phyloP scores from a whole-genome alignment of 2,797 vertebrate genomes.

The Hypotaenidia philippensis region DNA sequence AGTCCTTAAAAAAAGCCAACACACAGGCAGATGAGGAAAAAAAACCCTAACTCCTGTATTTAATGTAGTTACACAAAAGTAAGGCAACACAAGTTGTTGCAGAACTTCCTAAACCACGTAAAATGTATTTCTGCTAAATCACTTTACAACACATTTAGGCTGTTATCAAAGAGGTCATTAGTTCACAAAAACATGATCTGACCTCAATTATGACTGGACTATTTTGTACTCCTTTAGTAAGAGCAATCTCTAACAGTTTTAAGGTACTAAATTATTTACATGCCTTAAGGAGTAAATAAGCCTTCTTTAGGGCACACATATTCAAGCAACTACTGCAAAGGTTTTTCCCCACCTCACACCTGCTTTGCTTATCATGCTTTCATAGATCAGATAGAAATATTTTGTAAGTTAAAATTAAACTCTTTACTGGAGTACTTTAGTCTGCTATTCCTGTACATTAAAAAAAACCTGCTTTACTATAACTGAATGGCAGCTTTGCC shows the following conservation, averaged over 20 bases:
- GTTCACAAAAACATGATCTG: not conserved
- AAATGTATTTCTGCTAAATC: not conserved
- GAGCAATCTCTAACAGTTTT: not conserved
- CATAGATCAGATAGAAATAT: not conserved
- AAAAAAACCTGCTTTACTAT: not conserved
- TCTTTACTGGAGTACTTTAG: not conserved
- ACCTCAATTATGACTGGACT: not conserved
- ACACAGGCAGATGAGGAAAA: not conserved
- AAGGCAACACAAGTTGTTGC: not conserved
- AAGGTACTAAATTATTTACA: not conserved
- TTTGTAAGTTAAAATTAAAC: not conserved
- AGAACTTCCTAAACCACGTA: not conserved
- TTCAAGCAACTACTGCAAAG: not conserved
- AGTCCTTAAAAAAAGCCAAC: not conserved
- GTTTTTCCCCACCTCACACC: not conserved
- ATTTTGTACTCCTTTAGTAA: not conserved
- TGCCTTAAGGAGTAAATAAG: not conserved
- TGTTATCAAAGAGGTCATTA: not conserved
- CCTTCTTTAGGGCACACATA: not conserved
- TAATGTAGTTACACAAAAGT: not conserved
- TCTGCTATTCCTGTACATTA: not conserved
- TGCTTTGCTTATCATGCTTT: not conserved
- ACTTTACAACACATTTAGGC: not conserved
- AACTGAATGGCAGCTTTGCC: not conserved
- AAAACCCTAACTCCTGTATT: not conserved